phyloP scores from a whole-genome alignment of 2,888 invertebrate species.

The Epiblema foenella region DNA sequence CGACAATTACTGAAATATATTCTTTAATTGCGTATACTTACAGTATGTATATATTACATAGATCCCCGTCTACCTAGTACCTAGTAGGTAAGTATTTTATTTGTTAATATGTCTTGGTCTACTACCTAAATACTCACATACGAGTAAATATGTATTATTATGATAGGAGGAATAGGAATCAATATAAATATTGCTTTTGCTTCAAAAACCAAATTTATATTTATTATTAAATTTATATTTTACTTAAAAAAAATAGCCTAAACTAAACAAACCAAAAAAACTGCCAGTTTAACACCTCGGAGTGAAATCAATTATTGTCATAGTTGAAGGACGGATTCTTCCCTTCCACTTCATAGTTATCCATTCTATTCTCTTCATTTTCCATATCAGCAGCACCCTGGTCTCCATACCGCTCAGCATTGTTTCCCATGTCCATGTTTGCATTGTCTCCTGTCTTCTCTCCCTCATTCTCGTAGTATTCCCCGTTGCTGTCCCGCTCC shows the following conservation, averaged over 20 bases:
- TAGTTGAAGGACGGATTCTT: slow-evolving; percentile 56
- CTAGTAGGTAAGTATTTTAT: no score
- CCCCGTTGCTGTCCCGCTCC: slow-evolving; percentile 43
- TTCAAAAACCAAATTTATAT: neutral
- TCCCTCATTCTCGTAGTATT: slow-evolving; percentile 42
- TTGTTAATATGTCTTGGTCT: no score
- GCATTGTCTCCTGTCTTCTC: slow-evolving; percentile 46
- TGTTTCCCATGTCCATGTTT: slow-evolving; percentile 46
- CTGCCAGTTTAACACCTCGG: neutral
- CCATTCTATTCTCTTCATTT: slow-evolving; percentile 51
- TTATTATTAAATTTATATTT: neutral
- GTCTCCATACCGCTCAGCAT: slow-evolving; percentile 53
- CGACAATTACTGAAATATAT: no score
- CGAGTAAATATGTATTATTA: no score
- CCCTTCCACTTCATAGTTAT: slow-evolving; percentile 53
- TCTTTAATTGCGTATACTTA: no score
- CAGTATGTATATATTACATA: no score
- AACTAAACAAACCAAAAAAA: neutral
- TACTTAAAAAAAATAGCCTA: neutral
- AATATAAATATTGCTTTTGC: slow-evolving; percentile 7
- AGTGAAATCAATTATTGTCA: slow-evolving; percentile 48
- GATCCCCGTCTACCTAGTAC: no score
- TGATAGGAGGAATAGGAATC: neutral
- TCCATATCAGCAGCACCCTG: slow-evolving; percentile 52
- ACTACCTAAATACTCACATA: no score